phyloP scores from a whole-genome alignment of 2,888 invertebrate genomes.

The Phaedon cochleariae region DNA sequence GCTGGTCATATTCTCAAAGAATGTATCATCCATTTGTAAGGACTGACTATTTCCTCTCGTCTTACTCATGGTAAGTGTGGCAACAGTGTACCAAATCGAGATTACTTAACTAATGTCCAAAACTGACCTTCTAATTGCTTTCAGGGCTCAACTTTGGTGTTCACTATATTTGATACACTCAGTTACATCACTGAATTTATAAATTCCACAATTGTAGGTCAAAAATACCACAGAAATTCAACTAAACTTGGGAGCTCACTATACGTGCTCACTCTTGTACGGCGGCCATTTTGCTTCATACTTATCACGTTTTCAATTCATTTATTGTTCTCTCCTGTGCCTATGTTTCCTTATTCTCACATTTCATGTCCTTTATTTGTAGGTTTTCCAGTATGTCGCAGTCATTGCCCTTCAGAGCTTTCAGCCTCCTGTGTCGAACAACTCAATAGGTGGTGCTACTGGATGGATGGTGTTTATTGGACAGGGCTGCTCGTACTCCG shows the following conservation, averaged over 20 bases:
- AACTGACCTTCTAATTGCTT: not conserved
- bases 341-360: too few species aligned
- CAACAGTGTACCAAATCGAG: constrained; percentile 5
- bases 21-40: constrained; percentile 4
- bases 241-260: not conserved
- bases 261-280: too few species aligned
- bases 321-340: too few species aligned
- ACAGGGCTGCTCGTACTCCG: too few species aligned
- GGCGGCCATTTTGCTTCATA: too few species aligned
- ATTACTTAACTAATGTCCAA: not conserved
- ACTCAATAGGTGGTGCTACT: too few species aligned
- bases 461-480: too few species aligned
- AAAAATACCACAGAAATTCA: not conserved
- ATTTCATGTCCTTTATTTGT: too few species aligned
- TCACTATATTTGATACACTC: not conserved
- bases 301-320: too few species aligned
- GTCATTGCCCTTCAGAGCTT: too few species aligned
- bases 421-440: too few species aligned
- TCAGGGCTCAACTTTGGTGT: not conserved
- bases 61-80: not conserved
- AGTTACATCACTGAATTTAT: not conserved
- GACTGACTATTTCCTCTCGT: not conserved
- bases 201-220: not conserved
- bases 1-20: not conserved
- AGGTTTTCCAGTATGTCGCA: too few species aligned